Base-by-base conservation (phyloP, 2,888 invertebrate genomes). In the Amphipyra berbera region DNA sequence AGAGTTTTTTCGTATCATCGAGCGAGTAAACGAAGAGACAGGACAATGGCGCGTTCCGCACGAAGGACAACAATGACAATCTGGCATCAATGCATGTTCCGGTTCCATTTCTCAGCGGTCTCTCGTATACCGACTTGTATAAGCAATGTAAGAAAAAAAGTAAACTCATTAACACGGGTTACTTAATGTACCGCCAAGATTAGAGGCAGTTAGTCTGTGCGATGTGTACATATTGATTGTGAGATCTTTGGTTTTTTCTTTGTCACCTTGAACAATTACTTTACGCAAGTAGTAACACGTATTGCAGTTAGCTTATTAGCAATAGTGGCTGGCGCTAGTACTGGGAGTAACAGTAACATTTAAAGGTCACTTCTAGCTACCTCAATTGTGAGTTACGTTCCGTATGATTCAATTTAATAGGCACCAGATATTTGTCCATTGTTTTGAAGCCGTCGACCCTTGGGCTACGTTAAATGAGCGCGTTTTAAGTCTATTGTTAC, bases 1-100 rank as follows among this genome's bases (percentile, higher is more conserved):
- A 68, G 7, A 30, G 40, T 46, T 44, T 65, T 68, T 70, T 66
- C 42, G 52, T 73, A 68, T 55, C 27, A 59, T 69, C 13, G 57
- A 69, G 48, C 60, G 45, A 59, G 57, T 69, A 64, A 59, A 78
- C 47, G 65, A 69, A 49, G 77, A 74, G 80, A 76, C 79, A 79
- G 78, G 82, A 76, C 79, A 84, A 79, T 79, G 73, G 65, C 66
- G 68, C 84, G 90, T 92, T 90, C 87, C 88, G 90, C 85, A 87
- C 82, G 83, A 87, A 82, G 78, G 82, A 84, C 76, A 89, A 91
- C 89, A 90, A 92, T 91, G 84, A 86, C 82, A 80, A 70, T 69
- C 78, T 72, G 76, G 68, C 81, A 82, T 83, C 73, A 74, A 68
- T 76, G 76, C 68, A 68, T 79, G 80, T 80, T 84, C 81, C 76